These are phyloP conservation scores for Pangasianodon hypophthalmus DNA, from an alignment of 2,113 vertebrate genomes.

Conservation along the genomic window DNA sequence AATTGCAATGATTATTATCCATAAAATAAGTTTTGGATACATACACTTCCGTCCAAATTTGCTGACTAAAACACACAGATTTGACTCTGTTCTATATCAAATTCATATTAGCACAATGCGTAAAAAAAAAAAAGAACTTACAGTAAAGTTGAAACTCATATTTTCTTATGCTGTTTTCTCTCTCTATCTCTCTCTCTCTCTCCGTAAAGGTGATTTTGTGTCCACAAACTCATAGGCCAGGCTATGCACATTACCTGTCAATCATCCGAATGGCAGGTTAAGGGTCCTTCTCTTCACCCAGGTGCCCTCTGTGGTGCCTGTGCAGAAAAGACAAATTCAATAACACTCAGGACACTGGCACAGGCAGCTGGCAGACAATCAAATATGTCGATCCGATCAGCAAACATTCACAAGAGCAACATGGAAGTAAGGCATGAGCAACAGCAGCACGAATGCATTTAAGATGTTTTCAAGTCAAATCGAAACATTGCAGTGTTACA, in stretches of 20 bases:
- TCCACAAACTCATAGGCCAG: conserved; percentile 61
- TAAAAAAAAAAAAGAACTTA: neutral
- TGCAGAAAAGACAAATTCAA: conserved; percentile 77
- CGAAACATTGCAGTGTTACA: neutral
- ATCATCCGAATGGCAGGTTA: conserved; percentile 58
- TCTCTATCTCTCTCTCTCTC: neutral
- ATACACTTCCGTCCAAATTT: neutral
- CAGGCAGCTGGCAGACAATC: conserved; percentile 69
- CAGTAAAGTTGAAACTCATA: neutral
- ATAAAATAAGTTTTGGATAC: neutral
- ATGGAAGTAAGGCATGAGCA: neutral
- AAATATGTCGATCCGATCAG: conserved; percentile 29
- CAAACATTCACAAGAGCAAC: neutral
- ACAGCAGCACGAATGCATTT: neutral
- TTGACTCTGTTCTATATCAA: neutral
- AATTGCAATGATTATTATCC: neutral
- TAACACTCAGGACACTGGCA: conserved; percentile 70
- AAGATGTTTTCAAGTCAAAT: neutral
- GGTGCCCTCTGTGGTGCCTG: conserved; percentile 72
- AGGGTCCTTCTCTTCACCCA: conserved; percentile 59
- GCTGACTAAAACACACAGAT: neutral
- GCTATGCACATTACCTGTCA: conserved; percentile 68
- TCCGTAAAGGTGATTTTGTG: conserved; percentile 24
- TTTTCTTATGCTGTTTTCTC: neutral
- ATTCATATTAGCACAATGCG: neutral